Evolutionary conservation across 37 sponge, comb jelly and placozoan genomes (phyloP), one percentile per base, ranked within the genome.

Genomic region (Beroe ovata): DNA sequence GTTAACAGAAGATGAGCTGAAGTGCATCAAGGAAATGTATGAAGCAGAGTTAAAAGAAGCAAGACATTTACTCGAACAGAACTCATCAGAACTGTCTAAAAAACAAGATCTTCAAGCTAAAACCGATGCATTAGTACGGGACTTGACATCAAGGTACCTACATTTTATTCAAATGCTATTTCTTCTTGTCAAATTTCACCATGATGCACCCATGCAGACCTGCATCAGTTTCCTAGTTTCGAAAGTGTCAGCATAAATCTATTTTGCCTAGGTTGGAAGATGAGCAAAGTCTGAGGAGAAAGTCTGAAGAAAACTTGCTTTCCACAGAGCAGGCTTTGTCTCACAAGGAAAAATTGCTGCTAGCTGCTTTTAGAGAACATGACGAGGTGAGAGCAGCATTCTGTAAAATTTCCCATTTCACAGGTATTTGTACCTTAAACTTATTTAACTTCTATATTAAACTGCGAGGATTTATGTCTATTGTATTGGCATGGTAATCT

Each of bases 1-100:
- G 84, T 23, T 77, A 25, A 77, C 84, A 42, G 84, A 77, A 77
- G 84, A 77, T 14, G 84, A 77, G 47, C 54, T 77, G 47, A 77
- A 39, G 54, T 42, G 54, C 6, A 77, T 77, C 20, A 77, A 77
- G 84, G 84, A 77, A 54, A 77, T 77, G 84, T 77, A 77, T 36
- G 84, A 77, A 42, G 84, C 84, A 8, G 84, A 77, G 47, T 25
- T 77, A 54, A 77, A 77, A 41, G 84, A 77, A 41, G 21, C 84
- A 36, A 39, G 84, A 39, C 84, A 77, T 41, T 54, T 77, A 2
- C 54, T 77, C 23, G 84, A 77, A 54, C 41, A 77, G 41, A 77
- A 77, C 54, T 33, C 38, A 2, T 77, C 84, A 32, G 84, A 77
- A 40, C 84, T 77, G 22, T 8, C 84, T n/a, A 77, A 77, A 54